These are phyloP conservation scores for Rhincodon typus DNA, from an alignment of 2,797 vertebrate genomes.

Conservation along the genomic window DNA sequence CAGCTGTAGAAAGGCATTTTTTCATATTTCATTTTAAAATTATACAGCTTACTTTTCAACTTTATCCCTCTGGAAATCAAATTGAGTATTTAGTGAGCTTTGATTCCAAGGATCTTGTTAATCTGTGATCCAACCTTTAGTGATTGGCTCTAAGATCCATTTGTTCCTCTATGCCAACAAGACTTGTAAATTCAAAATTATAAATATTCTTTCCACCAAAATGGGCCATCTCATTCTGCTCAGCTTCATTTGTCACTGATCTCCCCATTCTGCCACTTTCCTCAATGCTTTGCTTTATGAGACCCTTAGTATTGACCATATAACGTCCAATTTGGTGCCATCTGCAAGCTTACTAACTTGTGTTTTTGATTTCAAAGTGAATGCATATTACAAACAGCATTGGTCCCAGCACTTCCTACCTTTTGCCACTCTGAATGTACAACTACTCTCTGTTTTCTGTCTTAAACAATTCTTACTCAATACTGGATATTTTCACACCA, in stretches of 20 bases:
- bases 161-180: background rate
- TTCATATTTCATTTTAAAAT: background rate
- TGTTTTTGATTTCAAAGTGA: background rate
- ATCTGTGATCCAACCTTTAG: background rate
- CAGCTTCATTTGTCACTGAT: background rate
- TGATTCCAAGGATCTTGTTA: background rate
- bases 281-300: too few relatives aligned
- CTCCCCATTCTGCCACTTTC: too few relatives aligned
- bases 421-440: background rate
- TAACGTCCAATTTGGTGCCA: background rate
- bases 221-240: background rate
- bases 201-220: background rate
- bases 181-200: background rate
- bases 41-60: background rate
- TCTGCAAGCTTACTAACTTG: background rate
- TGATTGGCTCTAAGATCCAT: background rate
- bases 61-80: background rate
- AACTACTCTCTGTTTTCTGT: background rate
- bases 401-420: background rate
- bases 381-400: background rate
- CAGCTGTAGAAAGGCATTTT: background rate
- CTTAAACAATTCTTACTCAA: too few relatives aligned
- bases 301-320: background rate
- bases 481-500: too few relatives aligned
- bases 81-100: background rate